Conservation (phyloP, 2,888 invertebrate species). For the Apodemia duryi region DNA sequence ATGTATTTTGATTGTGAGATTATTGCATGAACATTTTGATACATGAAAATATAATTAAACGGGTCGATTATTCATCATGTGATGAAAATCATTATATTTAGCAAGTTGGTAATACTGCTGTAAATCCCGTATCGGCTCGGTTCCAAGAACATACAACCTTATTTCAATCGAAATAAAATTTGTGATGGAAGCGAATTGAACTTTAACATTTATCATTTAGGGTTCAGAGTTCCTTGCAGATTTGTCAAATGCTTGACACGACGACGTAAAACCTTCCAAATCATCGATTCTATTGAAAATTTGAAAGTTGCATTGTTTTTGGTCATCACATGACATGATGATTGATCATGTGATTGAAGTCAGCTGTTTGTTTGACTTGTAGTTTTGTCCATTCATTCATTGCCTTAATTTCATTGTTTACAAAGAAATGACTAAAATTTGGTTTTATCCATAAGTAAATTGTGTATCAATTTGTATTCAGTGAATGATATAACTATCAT, state of each 20-base stretch:
- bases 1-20: constrained; percentile 38
- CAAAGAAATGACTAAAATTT: too few relatives aligned
- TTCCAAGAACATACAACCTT: constrained; percentile 22
- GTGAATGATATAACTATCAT: too few relatives aligned
- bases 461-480: too few relatives aligned
- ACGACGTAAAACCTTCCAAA: constrained; percentile 6
- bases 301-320: background rate
- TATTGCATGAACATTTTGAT: background rate
- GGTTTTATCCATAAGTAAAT: too few relatives aligned
- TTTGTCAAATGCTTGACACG: background rate
- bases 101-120: constrained; percentile 48
- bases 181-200: constrained; percentile 6
- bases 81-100: constrained; percentile 41
- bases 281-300: constrained; percentile 11
- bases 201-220: background rate
- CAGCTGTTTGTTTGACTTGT: constrained; percentile 37
- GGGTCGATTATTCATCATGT: constrained; percentile 46
- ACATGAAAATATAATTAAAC: background rate
- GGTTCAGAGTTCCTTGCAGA: background rate
- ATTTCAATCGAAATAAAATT: constrained; percentile 9
- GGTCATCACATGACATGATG: constrained; percentile 53
- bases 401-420: constrained; percentile 1
- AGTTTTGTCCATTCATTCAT: background rate
- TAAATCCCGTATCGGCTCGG: constrained; percentile 27
- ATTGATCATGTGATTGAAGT: constrained; percentile 55